Percentiles rank a stretch among this genome's conserved stretches.
Conservation (phyloP, 2,888 invertebrate species). For the Schizaphis graminum region DNA sequence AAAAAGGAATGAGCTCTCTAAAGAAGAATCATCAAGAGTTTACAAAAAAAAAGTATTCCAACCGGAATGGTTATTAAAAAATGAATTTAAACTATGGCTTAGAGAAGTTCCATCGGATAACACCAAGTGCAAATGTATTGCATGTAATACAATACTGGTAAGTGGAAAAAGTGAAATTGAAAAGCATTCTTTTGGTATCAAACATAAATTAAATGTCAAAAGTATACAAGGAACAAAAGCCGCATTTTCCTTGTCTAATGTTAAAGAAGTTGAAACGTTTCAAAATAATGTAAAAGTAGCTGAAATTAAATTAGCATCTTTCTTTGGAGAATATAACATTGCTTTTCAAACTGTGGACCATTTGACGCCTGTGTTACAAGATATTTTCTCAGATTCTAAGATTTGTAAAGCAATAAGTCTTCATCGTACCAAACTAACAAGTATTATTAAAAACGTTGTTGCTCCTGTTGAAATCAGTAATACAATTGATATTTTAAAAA, state of each 20-base stretch:
- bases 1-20: constrained; percentile 3
- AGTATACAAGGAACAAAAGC: neutral
- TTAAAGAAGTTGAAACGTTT: neutral
- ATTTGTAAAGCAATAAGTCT: neutral
- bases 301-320: constrained; percentile 7
- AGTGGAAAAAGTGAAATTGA: neutral
- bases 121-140: constrained; percentile 11
- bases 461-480: too few species aligned
- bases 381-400: neutral
- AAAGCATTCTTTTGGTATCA: neutral
- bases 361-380: constrained; percentile 8
- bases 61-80: neutral
- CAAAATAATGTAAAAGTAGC: constrained; percentile 16
- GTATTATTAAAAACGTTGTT: neutral
- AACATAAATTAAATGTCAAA: constrained; percentile 24
- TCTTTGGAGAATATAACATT: constrained; percentile 6
- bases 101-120: constrained; percentile 16
- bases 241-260: neutral
- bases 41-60: constrained; percentile 13
- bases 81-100: constrained; percentile 5
- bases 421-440: neutral
- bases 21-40: neutral
- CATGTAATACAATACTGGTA: neutral
- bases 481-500: too few species aligned
- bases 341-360: constrained; percentile 5